phyloP scores from a whole-genome alignment of 2,797 vertebrate genomes.

The Amblyraja radiata region DNA sequence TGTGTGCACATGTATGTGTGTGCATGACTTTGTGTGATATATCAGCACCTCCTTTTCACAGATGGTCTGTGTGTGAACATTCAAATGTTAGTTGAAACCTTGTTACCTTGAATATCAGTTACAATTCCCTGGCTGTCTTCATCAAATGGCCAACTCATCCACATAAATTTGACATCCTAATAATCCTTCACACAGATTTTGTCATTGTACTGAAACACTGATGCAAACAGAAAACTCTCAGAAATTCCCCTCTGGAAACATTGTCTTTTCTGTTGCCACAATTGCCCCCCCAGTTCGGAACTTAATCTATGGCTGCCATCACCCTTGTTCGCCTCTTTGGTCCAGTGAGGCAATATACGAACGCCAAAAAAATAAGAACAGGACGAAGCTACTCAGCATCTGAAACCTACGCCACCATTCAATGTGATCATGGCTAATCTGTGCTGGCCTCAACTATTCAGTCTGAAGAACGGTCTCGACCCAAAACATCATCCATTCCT shows the following conservation, averaged over 20 bases:
- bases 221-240: neutral
- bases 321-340: neutral
- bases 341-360: neutral
- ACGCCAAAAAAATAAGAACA: too few relatives aligned
- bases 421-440: too few relatives aligned
- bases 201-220: neutral
- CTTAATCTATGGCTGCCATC: neutral
- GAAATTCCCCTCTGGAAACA: neutral
- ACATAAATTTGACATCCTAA: neutral
- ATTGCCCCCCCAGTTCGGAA: neutral
- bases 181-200: neutral
- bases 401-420: too few relatives aligned
- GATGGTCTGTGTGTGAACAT: neutral
- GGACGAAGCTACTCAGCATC: too few relatives aligned
- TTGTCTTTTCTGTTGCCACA: neutral
- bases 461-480: too few relatives aligned
- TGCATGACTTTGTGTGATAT: neutral
- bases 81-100: neutral
- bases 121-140: neutral
- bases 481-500: too few relatives aligned
- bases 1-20: too few relatives aligned
- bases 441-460: too few relatives aligned
- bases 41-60: neutral
- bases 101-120: neutral
- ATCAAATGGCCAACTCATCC: neutral